phyloP scores from a whole-genome alignment of 2,888 invertebrate species.

The Nematopogon swammerdamellus region DNA sequence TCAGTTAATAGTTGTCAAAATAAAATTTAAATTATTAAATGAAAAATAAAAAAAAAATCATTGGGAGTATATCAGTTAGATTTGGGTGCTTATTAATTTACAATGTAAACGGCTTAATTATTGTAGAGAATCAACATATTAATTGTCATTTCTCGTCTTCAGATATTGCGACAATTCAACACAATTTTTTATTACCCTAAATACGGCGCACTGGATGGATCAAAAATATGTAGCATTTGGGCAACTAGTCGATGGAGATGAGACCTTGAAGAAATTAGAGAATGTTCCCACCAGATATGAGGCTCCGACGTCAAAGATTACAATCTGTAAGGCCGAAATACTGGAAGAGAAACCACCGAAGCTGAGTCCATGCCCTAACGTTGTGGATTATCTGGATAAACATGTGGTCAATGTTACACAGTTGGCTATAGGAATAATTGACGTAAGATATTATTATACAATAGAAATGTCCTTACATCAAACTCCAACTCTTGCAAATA shows the following conservation, averaged over 20 bases:
- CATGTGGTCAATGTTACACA: slow-evolving; percentile 40
- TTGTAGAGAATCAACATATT: too few relatives aligned
- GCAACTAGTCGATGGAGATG: slow-evolving; percentile 64
- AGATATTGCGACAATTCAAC: slow-evolving; percentile 63
- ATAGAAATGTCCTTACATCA: too few relatives aligned
- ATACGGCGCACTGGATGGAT: slow-evolving; percentile 69
- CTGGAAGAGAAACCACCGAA: slow-evolving; percentile 32
- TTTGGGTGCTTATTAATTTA: too few relatives aligned
- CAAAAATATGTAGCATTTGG: slow-evolving; percentile 71
- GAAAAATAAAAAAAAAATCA: too few relatives aligned
- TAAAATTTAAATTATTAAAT: too few relatives aligned
- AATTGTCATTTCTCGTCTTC: too few relatives aligned
- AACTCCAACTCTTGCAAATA: too few relatives aligned
- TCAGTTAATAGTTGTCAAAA: too few relatives aligned
- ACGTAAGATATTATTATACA: too few relatives aligned
- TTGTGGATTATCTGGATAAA: slow-evolving; percentile 23
- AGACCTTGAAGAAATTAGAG: slow-evolving; percentile 59
- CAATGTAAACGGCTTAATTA: too few relatives aligned
- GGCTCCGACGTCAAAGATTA: slow-evolving; percentile 38
- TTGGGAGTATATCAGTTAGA: too few relatives aligned
- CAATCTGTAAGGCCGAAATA: slow-evolving; percentile 28
- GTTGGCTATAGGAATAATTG: too few relatives aligned
- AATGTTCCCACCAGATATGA: slow-evolving; percentile 60
- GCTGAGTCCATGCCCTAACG: slow-evolving; percentile 26
- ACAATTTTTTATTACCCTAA: slow-evolving; percentile 66